Conservation (phyloP, 1,140 invertebrate species). For the Papilio machaon region DNA sequence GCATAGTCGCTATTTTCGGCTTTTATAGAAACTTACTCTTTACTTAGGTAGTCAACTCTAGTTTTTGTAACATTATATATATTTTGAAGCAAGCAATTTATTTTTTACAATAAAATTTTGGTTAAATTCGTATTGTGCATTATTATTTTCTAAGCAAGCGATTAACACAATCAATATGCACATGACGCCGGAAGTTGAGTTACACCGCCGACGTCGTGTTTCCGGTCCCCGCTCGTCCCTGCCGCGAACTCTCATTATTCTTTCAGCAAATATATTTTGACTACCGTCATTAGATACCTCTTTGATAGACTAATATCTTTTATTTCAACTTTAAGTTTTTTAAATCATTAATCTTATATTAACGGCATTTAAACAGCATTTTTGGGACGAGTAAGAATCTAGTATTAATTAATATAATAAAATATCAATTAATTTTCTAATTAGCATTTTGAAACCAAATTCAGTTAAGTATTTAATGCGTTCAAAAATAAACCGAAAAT, state of each 20-base stretch:
- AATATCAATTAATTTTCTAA: neutral
- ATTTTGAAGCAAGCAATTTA: neutral
- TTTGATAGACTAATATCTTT: conserved; percentile 46
- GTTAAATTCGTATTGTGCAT: neutral
- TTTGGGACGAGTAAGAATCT: too few relatives aligned
- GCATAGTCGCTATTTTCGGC: neutral
- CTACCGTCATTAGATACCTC: conserved; percentile 64
- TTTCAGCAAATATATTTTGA: conserved; percentile 80
- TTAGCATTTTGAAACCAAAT: too few relatives aligned
- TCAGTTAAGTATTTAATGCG: neutral
- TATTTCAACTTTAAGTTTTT: conserved; percentile 49
- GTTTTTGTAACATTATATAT: neutral
- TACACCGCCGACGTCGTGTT: conserved; percentile 68
- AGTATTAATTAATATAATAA: neutral
- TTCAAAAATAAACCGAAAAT: neutral
- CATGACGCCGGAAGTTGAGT: conserved; percentile 68
- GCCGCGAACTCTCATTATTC: conserved; percentile 74
- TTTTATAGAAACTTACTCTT: neutral
- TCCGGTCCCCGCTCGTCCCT: conserved; percentile 57
- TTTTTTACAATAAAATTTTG: neutral
- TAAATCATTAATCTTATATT: conserved; percentile 46
- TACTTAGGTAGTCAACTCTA: neutral
- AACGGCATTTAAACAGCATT: neutral
- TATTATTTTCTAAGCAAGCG: conserved; percentile 29
- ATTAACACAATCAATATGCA: conserved; percentile 43